A percentile compares a stretch with the other conserved stretches of the same genome.
These are phyloP conservation scores for Oxygymnocypris stewartii DNA, from an alignment of 2,113 vertebrate species.

Conservation along the genomic window DNA sequence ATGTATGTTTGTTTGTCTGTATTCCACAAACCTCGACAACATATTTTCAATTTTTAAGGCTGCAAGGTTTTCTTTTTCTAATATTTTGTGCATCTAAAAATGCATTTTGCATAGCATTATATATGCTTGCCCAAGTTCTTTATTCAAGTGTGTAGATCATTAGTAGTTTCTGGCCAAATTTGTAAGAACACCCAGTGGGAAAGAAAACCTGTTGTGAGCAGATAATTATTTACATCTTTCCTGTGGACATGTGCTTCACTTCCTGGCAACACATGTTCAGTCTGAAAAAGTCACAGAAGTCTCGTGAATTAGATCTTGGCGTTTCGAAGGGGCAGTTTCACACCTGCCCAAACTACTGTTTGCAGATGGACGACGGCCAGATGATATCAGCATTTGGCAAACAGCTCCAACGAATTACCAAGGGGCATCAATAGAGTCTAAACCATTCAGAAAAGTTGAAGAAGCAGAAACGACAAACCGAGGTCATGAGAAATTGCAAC, in stretches of 20 bases:
- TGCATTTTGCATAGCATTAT: neutral
- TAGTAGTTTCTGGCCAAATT: conserved; percentile 28
- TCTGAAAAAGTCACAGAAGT: conserved; percentile 34
- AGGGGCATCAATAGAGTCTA: conserved; percentile 15
- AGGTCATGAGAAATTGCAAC: neutral
- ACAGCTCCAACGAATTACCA: conserved; percentile 44
- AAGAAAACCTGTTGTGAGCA: conserved; percentile 47
- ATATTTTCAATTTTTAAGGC: neutral
- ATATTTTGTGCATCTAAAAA: neutral
- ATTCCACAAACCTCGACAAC: neutral
- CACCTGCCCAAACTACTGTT: conserved; percentile 43
- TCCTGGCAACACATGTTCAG: conserved; percentile 47
- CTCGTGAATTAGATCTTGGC: conserved; percentile 9
- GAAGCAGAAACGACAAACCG: conserved; percentile 19
- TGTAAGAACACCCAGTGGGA: conserved; percentile 36
- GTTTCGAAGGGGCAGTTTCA: neutral
- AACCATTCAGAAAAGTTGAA: conserved; percentile 47
- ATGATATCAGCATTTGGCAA: conserved; percentile 44
- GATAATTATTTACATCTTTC: conserved; percentile 54
- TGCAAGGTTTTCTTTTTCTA: neutral
- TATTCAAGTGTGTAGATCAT: neutral
- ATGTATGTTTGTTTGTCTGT: no score
- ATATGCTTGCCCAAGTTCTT: neutral
- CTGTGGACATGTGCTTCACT: conserved; percentile 38
- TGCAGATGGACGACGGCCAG: conserved; percentile 32